These are phyloP conservation scores for Crocallis elinguaria DNA, from an alignment of 2,888 invertebrate genomes.

Conservation along the genomic window DNA sequence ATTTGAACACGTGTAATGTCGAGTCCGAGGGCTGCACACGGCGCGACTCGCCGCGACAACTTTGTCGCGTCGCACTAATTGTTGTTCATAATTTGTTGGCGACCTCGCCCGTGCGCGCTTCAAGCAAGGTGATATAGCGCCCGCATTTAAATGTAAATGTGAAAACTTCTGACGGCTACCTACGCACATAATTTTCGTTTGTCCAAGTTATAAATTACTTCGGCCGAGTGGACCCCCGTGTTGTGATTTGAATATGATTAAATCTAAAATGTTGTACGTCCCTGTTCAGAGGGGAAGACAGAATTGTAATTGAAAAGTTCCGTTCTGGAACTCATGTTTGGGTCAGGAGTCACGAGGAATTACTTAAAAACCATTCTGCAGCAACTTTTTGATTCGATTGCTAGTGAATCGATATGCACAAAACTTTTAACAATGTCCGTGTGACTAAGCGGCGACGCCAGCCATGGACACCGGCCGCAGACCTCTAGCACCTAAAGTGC, in stretches of 20 bases:
- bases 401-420: no score
- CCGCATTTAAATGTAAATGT: constrained; percentile 79
- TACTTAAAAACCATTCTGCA: constrained; percentile 12
- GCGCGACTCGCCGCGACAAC: constrained; percentile 48
- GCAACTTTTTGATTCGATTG: constrained; percentile 6
- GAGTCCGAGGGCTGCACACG: constrained; percentile 29
- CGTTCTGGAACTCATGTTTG: constrained; percentile 25
- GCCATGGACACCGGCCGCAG: not conserved
- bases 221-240: constrained; percentile 51
- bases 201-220: constrained; percentile 70
- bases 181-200: constrained; percentile 72
- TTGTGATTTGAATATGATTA: constrained; percentile 66
- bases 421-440: not conserved
- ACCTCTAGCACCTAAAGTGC: not conserved
- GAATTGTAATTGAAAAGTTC: constrained; percentile 42
- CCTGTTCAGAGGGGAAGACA: constrained; percentile 41
- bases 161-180: constrained; percentile 71
- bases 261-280: constrained; percentile 57
- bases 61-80: constrained; percentile 63
- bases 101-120: constrained; percentile 36
- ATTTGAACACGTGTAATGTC: constrained; percentile 44
- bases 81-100: constrained; percentile 75
- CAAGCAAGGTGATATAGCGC: constrained; percentile 70
- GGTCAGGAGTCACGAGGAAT: constrained; percentile 33
- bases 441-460: not conserved